A percentile compares a stretch with the other conserved stretches of the same genome.
phyloP scores from a whole-genome alignment of 2,888 invertebrate genomes.

The Plagodis dolabraria region DNA sequence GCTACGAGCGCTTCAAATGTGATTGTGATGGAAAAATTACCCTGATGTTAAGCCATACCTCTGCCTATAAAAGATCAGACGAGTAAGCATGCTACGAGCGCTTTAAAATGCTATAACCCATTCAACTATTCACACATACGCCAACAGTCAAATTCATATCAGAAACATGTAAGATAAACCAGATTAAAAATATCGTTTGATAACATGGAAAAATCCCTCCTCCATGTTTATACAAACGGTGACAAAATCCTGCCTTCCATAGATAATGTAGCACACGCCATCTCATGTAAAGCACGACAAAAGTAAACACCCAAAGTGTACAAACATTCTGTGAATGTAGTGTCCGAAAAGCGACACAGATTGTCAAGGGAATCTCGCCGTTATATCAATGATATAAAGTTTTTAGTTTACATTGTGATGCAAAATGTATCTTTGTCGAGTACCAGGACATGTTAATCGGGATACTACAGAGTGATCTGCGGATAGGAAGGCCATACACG shows the following conservation, averaged over 20 bases:
- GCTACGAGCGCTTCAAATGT: too few relatives aligned
- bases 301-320: slow-evolving; percentile 18
- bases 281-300: slow-evolving; percentile 5
- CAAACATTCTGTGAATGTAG: slow-evolving; percentile 24
- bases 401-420: slow-evolving; percentile 4
- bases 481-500: slow-evolving; percentile 47
- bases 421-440: slow-evolving; percentile 45
- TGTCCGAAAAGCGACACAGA: slow-evolving; percentile 9
- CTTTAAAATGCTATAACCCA: too few relatives aligned
- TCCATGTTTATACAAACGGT: not conserved
- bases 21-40: too few relatives aligned
- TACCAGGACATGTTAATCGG: slow-evolving; percentile 64
- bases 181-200: too few relatives aligned
- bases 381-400: slow-evolving; percentile 5
- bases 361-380: slow-evolving; percentile 3
- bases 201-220: too few relatives aligned
- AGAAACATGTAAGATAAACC: too few relatives aligned
- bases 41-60: too few relatives aligned
- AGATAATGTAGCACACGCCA: slow-evolving; percentile 11
- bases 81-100: too few relatives aligned
- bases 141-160: too few relatives aligned
- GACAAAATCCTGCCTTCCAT: slow-evolving; percentile 14
- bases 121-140: too few relatives aligned
- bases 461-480: slow-evolving; percentile 64
- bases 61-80: too few relatives aligned